A percentile compares a stretch with the other conserved stretches of the same genome.
phyloP scores from a whole-genome alignment of 2,797 vertebrate species.

The Erethizon dorsatum region DNA sequence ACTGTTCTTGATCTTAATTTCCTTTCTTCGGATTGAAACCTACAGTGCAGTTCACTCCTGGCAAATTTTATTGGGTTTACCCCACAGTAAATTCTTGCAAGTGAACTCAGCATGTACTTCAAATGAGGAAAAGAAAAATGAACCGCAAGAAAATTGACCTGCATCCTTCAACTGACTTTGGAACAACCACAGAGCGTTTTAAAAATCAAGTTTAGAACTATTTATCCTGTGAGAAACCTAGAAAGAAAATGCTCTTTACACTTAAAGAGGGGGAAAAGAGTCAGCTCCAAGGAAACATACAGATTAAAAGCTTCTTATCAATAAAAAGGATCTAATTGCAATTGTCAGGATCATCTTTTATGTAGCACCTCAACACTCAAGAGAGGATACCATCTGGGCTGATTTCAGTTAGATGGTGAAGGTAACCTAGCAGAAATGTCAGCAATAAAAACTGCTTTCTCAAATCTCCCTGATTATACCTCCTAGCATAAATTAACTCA shows the following conservation, averaged over 20 bases:
- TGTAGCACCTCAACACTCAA: slow-evolving; percentile 58
- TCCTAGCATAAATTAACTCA: slow-evolving; percentile 23
- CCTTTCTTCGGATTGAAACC: background rate
- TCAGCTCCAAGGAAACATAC: slow-evolving; percentile 48
- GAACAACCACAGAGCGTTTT: slow-evolving; percentile 68
- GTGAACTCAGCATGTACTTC: slow-evolving; percentile 46
- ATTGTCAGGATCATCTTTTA: slow-evolving; percentile 72
- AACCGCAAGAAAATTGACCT: slow-evolving; percentile 71
- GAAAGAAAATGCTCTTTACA: slow-evolving; percentile 62
- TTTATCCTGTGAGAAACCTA: slow-evolving; percentile 54
- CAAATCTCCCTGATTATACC: slow-evolving; percentile 57
- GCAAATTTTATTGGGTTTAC: slow-evolving; percentile 62
- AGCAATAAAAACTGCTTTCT: slow-evolving; percentile 69
- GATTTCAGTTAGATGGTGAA: slow-evolving; percentile 59
- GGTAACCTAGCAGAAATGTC: slow-evolving; percentile 69
- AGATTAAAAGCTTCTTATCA: slow-evolving; percentile 78
- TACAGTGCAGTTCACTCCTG: background rate
- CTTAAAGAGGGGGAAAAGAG: background rate
- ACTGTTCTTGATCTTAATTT: slow-evolving; percentile 21
- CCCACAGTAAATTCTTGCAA: slow-evolving; percentile 47
- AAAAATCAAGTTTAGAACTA: slow-evolving; percentile 68
- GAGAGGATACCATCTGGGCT: slow-evolving; percentile 63
- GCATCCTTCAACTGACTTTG: slow-evolving; percentile 76
- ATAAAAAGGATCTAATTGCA: slow-evolving; percentile 79
- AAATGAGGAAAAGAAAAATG: slow-evolving; percentile 74